Conservation (phyloP, 2,113 vertebrate species). For the Dasyurus viverrinus region DNA sequence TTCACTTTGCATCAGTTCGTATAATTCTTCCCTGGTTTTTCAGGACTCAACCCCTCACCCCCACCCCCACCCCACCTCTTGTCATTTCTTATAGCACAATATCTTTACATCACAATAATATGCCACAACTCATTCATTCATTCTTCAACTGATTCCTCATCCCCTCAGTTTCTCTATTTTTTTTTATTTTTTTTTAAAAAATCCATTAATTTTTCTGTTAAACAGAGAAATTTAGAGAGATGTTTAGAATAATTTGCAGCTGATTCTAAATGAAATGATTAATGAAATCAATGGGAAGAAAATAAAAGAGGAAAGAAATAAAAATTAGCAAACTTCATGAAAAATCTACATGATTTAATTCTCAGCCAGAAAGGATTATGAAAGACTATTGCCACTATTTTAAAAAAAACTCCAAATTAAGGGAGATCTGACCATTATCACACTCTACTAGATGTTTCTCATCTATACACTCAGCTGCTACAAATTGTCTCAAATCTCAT, state of each 20-base stretch:
- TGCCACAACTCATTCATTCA: too few species aligned
- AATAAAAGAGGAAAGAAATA: constrained; percentile 11
- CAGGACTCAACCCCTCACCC: too few species aligned
- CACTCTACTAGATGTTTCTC: background rate
- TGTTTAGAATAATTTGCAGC: constrained; percentile 57
- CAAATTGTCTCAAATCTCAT: background rate
- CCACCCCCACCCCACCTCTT: too few species aligned
- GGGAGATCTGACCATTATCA: background rate
- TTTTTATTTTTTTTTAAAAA: too few species aligned
- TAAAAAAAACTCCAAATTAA: constrained; percentile 6
- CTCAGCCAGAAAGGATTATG: too few species aligned
- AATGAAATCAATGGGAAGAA: constrained; percentile 45
- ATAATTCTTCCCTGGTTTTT: too few species aligned
- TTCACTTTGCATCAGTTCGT: too few species aligned
- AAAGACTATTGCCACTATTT: too few species aligned
- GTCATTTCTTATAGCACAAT: too few species aligned
- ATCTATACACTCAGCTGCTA: background rate
- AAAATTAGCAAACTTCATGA: constrained; percentile 1
- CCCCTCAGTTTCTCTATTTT: too few species aligned
- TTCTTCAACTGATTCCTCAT: too few species aligned
- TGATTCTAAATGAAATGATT: constrained; percentile 29
- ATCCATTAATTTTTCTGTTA: background rate
- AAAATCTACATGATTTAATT: background rate
- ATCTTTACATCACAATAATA: too few species aligned
- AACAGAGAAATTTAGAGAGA: constrained; percentile 39